phyloP scores from a whole-genome alignment of 2,888 invertebrate species.

The Abrostola tripartita region DNA sequence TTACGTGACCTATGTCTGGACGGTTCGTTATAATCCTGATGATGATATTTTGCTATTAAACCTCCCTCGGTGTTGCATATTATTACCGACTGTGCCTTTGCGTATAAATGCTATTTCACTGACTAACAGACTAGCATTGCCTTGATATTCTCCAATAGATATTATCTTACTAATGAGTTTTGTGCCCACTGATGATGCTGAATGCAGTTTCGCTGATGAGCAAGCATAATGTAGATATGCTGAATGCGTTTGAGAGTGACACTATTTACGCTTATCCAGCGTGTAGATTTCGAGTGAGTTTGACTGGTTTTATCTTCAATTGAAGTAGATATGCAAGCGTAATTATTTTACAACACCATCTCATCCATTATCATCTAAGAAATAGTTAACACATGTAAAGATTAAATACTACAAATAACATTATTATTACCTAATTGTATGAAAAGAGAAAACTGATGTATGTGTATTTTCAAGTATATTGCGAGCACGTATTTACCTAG shows the following conservation, averaged over 20 bases:
- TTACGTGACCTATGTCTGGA: background rate
- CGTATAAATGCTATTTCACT: constrained; percentile 2
- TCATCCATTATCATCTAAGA: too few species aligned
- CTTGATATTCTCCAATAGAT: background rate
- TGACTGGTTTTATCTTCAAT: background rate
- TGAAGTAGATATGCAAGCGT: background rate
- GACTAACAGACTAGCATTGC: background rate
- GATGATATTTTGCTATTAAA: constrained; percentile 1
- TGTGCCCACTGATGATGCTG: constrained; percentile 3
- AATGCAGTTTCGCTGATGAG: constrained; percentile 4
- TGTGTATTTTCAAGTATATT: too few species aligned
- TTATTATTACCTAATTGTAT: too few species aligned
- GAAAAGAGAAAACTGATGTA: too few species aligned
- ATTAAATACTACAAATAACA: too few species aligned
- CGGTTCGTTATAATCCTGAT: background rate
- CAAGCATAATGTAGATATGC: constrained; percentile 2
- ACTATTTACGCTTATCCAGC: background rate
- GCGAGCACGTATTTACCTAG: too few species aligned
- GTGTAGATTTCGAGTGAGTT: background rate
- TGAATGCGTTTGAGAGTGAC: constrained; percentile 3
- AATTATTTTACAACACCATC: background rate
- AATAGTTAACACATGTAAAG: too few species aligned
- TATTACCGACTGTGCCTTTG: background rate
- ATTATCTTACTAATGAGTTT: constrained; percentile 6
- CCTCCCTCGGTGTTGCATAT: background rate